Conservation (phyloP, 2,113 vertebrate genomes). For the Sclerurus mexicanus region DNA sequence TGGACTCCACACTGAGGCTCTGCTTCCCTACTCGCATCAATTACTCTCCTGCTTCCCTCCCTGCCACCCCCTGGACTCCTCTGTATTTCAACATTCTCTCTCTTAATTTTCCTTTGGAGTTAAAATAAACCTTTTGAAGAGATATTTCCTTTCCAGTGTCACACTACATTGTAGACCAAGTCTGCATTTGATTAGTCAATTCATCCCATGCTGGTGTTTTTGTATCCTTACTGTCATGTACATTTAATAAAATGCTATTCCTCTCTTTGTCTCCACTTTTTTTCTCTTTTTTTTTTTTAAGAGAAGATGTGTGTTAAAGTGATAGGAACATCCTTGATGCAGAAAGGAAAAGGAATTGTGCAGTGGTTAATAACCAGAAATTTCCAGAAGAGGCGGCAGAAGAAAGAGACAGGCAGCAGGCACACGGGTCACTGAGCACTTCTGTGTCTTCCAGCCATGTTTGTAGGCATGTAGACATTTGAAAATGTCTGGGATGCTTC, state of each 20-base stretch:
- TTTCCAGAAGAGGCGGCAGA: neutral
- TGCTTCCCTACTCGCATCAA: neutral
- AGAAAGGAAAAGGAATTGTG: neutral
- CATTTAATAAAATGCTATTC: conserved; percentile 32
- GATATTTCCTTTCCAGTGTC: conserved; percentile 53
- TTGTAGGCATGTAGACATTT: neutral
- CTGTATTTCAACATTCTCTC: neutral
- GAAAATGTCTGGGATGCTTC: neutral
- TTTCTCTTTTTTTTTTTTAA: neutral
- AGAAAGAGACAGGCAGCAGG: neutral
- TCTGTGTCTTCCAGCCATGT: neutral
- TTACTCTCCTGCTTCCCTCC: neutral
- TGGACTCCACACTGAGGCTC: neutral
- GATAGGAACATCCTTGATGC: neutral
- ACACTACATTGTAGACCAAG: conserved; percentile 7
- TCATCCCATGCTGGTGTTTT: conserved; percentile 47
- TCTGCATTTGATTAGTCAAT: conserved; percentile 53
- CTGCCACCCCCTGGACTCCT: neutral
- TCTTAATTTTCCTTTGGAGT: conserved; percentile 35
- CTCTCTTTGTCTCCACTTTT: neutral
- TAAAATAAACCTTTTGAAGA: conserved; percentile 60
- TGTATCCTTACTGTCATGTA: conserved; percentile 37
- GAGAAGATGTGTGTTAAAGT: neutral
- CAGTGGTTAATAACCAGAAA: neutral
- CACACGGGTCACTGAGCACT: neutral